A percentile compares a stretch with the other conserved stretches of the same genome.
Conservation (phyloP, 2,888 invertebrate genomes). For the Drosophila merina region DNA sequence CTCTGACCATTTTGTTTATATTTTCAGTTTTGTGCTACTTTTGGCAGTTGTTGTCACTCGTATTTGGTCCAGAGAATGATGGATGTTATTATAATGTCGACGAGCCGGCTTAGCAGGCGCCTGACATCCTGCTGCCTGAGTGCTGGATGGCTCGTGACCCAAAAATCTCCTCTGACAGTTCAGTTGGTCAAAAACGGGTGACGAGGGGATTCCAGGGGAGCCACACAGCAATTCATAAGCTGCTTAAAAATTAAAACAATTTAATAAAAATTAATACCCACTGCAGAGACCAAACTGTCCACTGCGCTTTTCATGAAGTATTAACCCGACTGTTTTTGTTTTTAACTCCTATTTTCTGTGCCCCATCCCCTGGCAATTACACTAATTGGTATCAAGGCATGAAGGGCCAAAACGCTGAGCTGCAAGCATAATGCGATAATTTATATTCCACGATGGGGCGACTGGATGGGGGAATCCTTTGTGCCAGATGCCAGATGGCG, state of each 20-base stretch:
- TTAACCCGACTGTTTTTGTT: conserved; percentile 44
- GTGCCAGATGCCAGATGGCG: conserved; percentile 33
- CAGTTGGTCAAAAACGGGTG: conserved; percentile 20
- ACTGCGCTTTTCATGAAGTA: conserved; percentile 36
- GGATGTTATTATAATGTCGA: conserved; percentile 72
- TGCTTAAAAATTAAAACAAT: conserved; percentile 65
- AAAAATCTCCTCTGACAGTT: conserved; percentile 29
- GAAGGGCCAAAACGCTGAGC: conserved; percentile 30
- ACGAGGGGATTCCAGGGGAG: conserved; percentile 2
- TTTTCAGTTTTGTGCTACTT: conserved; percentile 37
- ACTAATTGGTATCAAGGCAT: conserved; percentile 57
- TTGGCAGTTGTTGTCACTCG: conserved; percentile 56
- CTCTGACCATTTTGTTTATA: conserved; percentile 24
- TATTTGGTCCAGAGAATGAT: conserved; percentile 57
- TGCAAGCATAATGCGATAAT: conserved; percentile 58
- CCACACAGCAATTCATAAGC: conserved; percentile 46
- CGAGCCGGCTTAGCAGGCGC: conserved; percentile 43
- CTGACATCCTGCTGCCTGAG: conserved; percentile 29
- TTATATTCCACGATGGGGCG: conserved; percentile 40
- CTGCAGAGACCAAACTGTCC: conserved; percentile 15
- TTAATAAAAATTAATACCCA: conserved; percentile 53
- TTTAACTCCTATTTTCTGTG: conserved; percentile 1
- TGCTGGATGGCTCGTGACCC: conserved; percentile 45
- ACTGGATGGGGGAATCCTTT: conserved; percentile 33
- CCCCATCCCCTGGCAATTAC: conserved; percentile 58